A percentile compares a stretch with the other conserved stretches of the same genome.
Evolutionary conservation across 2,113 vertebrate species (phyloP).

Genomic region (Caretta caretta): DNA sequence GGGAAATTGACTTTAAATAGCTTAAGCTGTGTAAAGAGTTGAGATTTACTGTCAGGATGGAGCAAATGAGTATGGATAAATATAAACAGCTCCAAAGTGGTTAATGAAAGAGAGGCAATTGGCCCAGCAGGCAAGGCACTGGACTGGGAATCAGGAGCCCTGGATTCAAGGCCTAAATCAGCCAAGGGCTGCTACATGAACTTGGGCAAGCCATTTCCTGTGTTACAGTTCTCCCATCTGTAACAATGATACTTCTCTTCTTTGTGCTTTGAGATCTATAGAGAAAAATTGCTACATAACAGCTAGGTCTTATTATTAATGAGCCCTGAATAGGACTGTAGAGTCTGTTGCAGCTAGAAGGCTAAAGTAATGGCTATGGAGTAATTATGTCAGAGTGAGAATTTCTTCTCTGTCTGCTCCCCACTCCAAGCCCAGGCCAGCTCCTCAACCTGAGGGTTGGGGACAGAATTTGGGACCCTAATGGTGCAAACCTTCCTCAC

Average conservation of each 20-base stretch:
- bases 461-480: fast-evolving
- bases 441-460: fast-evolving
- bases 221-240: neutral
- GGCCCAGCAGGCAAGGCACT: too few relatives aligned
- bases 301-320: neutral
- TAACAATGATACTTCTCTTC: fast-evolving
- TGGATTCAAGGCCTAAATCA: neutral
- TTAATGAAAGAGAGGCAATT: neutral
- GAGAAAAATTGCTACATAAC: neutral
- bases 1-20: neutral
- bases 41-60: fast-evolving
- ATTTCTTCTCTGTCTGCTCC: neutral
- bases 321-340: neutral
- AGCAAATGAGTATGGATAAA: neutral
- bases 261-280: fast-evolving
- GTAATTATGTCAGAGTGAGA: neutral
- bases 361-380: neutral
- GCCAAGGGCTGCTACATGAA: neutral
- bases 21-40: fast-evolving
- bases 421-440: fast-evolving
- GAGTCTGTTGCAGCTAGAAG: neutral
- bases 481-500: fast-evolving
- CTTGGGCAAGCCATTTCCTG: neutral
- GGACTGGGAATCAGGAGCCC: neutral
- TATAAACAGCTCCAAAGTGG: neutral